These are phyloP conservation scores for Bellardia bayeri DNA, from an alignment of 2,888 invertebrate species.

Conservation along the genomic window DNA sequence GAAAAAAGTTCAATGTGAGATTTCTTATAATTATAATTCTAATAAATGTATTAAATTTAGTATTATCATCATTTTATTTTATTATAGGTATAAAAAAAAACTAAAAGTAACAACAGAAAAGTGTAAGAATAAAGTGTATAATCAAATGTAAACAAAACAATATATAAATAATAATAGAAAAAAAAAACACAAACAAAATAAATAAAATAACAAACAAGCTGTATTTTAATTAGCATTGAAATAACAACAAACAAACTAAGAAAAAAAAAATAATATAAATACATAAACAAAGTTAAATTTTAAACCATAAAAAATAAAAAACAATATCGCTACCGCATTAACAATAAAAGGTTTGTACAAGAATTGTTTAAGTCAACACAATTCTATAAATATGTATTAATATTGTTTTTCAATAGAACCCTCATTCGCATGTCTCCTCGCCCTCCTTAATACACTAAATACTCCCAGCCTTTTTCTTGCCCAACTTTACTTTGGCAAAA, in stretches of 20 bases:
- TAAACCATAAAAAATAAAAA: constrained; percentile 17
- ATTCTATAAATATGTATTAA: no score
- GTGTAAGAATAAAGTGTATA: background rate
- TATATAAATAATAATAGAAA: background rate
- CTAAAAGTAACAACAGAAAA: constrained; percentile 5
- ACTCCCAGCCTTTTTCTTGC: no score
- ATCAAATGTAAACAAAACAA: constrained; percentile 33
- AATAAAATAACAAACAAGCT: constrained; percentile 31
- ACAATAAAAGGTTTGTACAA: constrained; percentile 46
- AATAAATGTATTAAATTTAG: constrained; percentile 13
- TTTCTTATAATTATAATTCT: background rate
- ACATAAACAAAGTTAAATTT: constrained; percentile 12
- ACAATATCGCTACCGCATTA: background rate
- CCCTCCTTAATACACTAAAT: no score
- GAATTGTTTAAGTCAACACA: background rate
- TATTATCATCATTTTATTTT: background rate
- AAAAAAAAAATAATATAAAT: constrained; percentile 10
- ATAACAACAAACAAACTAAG: constrained; percentile 13
- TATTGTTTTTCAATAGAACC: background rate
- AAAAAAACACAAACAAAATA: constrained; percentile 19
- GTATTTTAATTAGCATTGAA: constrained; percentile 11
- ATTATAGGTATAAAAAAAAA: background rate
- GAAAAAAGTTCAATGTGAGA: background rate
- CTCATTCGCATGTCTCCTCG: no score
- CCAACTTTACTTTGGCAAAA: background rate